Evolutionary conservation across 2,113 vertebrate genomes (phyloP), one percentile per base, ranked within the genome.

Genomic region (Vidua macroura): DNA sequence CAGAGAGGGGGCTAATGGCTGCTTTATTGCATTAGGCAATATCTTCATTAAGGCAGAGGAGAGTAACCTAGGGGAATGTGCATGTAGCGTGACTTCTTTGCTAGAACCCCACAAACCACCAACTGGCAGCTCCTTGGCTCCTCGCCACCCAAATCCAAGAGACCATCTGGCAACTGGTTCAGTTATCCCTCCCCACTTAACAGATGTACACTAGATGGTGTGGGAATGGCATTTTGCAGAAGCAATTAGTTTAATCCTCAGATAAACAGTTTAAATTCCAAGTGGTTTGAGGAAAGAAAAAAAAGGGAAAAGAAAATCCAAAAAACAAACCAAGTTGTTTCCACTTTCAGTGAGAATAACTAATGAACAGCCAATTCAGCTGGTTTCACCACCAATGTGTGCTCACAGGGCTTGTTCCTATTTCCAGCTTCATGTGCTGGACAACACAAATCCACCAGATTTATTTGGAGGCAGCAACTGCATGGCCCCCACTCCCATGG

Each of bases 221-320:
- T 86, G 84, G 96, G 92, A 97, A 88, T 19, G 41, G 95, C 85
- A 56, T 95, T 95, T 79, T 93, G 81, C 93, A 95, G 93, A 75
- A 83, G 93, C 92, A 97, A 96, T 96, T 97, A 97, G 95, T 82
- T 97, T 93, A 96, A 97, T 93, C 96, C 95, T 90, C 18, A 24
- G 79, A 43, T 97, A 96, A 97, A 95, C 80, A 74, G 82, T 97
- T 97, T 96, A 90, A 95, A 97, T 93, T 95, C 90, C 79, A 96
- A 95, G 79, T 5, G 80, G 79, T 91, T 90, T 86, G 92, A 48
- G 23, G 23, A 7, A 31, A 14, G 1, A 16, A 35, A 62, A 35
- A 51, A 27, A 35, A 27, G 8, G 6, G 18, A 33, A 73, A 72
- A 28, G 41, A 72, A 77, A 82, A n/a, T 8, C 39, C 21, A 14